Percentiles rank a stretch among this genome's conserved stretches.
These are phyloP conservation scores for Agapornis roseicollis DNA, from an alignment of 2,113 vertebrate genomes.

Conservation along the genomic window DNA sequence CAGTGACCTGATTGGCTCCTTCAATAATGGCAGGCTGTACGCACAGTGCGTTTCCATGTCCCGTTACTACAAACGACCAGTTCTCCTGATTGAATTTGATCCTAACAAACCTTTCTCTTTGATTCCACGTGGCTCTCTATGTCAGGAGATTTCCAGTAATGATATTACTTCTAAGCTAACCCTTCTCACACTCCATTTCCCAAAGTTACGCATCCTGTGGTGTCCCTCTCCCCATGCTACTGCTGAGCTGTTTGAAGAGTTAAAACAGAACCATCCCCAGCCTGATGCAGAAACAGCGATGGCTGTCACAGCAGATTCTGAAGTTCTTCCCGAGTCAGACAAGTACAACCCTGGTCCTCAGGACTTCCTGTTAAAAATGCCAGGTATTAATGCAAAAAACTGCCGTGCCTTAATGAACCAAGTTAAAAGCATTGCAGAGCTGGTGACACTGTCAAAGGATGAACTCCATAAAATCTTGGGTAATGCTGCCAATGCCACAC, in stretches of 20 bases:
- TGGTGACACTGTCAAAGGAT: constrained; percentile 81
- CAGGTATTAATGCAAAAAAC: constrained; percentile 90
- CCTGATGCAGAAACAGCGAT: constrained; percentile 81
- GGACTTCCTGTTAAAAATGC: constrained; percentile 94
- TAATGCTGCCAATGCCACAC: constrained; percentile 77
- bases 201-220: constrained; percentile 91
- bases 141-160: constrained; percentile 87
- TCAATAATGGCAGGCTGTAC: constrained; percentile 91
- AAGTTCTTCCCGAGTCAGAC: constrained; percentile 83
- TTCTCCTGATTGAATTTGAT: constrained; percentile 95
- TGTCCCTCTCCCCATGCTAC: constrained; percentile 91
- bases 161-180: constrained; percentile 91
- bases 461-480: constrained; percentile 80
- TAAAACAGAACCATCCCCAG: constrained; percentile 84
- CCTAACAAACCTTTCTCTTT: constrained; percentile 90
- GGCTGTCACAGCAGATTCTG: constrained; percentile 87
- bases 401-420: constrained; percentile 81
- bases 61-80: constrained; percentile 88
- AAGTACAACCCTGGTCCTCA: constrained; percentile 91
- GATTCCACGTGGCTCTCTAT: constrained; percentile 78
- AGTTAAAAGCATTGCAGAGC: constrained; percentile 83
- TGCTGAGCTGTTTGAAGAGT: constrained; percentile 89
- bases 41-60: constrained; percentile 91
- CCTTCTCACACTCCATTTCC: constrained; percentile 93
- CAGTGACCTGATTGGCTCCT: constrained; percentile 91